Evolutionary conservation across 1,140 invertebrate genomes (phyloP), one percentile per base, ranked within the genome.

Genomic region (Rhagoletis pomonella): DNA sequence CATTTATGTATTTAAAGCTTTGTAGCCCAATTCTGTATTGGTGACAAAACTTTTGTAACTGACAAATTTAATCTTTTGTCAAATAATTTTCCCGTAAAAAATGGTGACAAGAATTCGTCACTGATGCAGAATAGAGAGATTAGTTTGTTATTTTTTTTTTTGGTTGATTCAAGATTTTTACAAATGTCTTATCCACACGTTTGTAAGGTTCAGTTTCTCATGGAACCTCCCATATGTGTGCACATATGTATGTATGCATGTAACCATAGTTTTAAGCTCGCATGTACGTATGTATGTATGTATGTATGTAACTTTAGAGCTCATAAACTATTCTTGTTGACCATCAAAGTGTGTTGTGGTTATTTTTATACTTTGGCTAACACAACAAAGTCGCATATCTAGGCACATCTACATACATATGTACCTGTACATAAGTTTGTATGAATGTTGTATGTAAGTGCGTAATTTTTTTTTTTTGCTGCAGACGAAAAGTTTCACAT

Each of bases 291-390:
- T 17, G 67, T n/a, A 39, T 55, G 42, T n/a, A n/a, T 55, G 47
- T 55, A 14, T n/a, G n/a, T 29, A 4, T 81, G 73, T 81, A 29
- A 29, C 0, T 29, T 29, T 29, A 29, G 29, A 29, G 73, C 47
- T 14, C 47, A 10, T 19, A 81, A 67, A 55, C 47, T 55, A 81
- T 81, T 50, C 73, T 81, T 29, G 73, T 29, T 81, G 73, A 12
- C 19, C 47, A 81, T 58, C n/a, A 17, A 81, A 55, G 50, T 81
- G 73, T 55, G 44, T 55, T 81, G 73, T 55, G 73, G 73, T 12
- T 81, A 81, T 81, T 81, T 81, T 55, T 81, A 81, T 55, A 81
- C 73, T 55, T 81, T 81, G n/a, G 47, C 73, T 7, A 55, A 58
- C 17, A 42, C 4, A 17, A n/a, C n/a, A 19, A 2, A 55, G 47